Percentiles rank a stretch among this genome's conserved stretches.
phyloP scores from a whole-genome alignment of 2,797 vertebrate species.

The Hozukius guyotensis region DNA sequence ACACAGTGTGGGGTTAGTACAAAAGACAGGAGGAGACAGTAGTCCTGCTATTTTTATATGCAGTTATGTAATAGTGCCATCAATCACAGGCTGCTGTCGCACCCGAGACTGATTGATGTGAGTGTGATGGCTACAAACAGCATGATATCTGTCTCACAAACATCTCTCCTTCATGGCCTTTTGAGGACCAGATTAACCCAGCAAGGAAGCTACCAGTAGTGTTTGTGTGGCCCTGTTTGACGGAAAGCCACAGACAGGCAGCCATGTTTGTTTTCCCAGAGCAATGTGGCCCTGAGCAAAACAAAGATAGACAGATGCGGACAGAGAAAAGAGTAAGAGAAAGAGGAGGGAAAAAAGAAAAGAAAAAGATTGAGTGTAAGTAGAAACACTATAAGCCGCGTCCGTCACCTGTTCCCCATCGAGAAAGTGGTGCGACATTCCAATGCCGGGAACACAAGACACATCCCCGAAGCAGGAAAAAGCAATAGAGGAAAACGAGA shows the following conservation, averaged over 20 bases:
- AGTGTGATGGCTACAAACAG: constrained; percentile 11
- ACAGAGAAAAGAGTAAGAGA: background rate
- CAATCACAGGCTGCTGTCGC: constrained; percentile 34
- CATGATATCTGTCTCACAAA: constrained; percentile 4
- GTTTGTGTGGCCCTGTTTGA: constrained; percentile 41
- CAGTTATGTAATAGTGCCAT: constrained; percentile 33
- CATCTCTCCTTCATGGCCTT: constrained; percentile 4
- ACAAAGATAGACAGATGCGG: constrained; percentile 15
- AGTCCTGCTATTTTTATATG: constrained; percentile 35
- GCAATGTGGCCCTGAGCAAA: constrained; percentile 13
- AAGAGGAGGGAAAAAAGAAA: background rate
- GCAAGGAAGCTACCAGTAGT: background rate
- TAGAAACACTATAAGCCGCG: constrained; percentile 26
- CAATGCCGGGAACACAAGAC: constrained; percentile 53
- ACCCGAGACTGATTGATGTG: constrained; percentile 18
- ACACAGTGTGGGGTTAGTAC: background rate
- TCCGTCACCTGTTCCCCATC: constrained; percentile 66
- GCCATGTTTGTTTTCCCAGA: constrained; percentile 67
- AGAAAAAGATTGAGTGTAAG: constrained; percentile 9
- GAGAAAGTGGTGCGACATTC: constrained; percentile 75
- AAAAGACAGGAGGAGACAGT: constrained; percentile 29
- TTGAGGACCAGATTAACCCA: constrained; percentile 8
- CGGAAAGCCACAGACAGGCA: constrained; percentile 17
- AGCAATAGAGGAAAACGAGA: background rate
- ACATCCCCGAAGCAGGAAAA: constrained; percentile 25